Base-by-base conservation (phyloP, 64 coral and sea anemone genomes). In the Actinia equina region DNA sequence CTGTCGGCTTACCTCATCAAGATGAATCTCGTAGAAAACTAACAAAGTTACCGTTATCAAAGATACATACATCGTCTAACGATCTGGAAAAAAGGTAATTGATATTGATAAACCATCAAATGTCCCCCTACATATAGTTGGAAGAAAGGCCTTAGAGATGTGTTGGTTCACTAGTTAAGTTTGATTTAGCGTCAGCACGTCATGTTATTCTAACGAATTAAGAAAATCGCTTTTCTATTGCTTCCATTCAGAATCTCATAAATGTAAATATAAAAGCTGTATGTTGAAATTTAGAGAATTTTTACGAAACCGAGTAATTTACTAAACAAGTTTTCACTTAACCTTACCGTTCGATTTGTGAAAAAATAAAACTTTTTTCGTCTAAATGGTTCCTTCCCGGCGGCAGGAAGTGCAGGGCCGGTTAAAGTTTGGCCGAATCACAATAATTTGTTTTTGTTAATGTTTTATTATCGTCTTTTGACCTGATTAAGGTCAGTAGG, bases 401-500 rank as follows among this genome's bases (percentile, higher is more conserved):
- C 23, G 42, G 69, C 12, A 71, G 69, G 25, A 15, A 74, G 69
- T 16, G 13, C 69, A 69, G 22, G 25, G 6, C 26, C 55, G 55
- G 10, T 57, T 74, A 1, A 22, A 23, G 19, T 74, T 74, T 41
- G 7, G 23, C 12, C n/a, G 14, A 74, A 13, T 74, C 69, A 74
- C 23, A 74, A 65, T 65, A n/a, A 65, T 5, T 65, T 65, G 22
- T 19, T 65, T 74, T 74, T 74, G 69, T 74, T 30, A 74, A 74
- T 41, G 13, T 74, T 74, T 74, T 14, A 74, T 74, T 74, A 2
- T 41, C 9, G 2, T 74, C 25, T 12, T 74, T 41, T 74, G 69
- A 74, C 69, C 25, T 74, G 69, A 74, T 74, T 41, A 74, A 41
- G 69, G 69, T 74, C 69, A 42, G 12, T 74, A 74, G 69, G 69